phyloP scores from a whole-genome alignment of 2,797 vertebrate species.

The Oryzias dopingdopingensis region DNA sequence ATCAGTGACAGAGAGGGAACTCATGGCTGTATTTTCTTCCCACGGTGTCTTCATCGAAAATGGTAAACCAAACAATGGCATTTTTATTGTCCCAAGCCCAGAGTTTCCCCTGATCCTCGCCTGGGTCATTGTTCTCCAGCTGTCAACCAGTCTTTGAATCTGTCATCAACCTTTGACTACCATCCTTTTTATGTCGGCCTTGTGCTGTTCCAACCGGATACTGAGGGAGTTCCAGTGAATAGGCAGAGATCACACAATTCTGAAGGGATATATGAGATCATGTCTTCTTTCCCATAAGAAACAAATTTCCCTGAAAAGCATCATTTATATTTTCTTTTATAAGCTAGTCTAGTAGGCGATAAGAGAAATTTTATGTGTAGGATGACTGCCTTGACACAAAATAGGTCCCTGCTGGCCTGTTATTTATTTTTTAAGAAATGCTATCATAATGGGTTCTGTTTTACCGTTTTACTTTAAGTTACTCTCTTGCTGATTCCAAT shows the following conservation, averaged over 20 bases:
- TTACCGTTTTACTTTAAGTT: conserved; percentile 51
- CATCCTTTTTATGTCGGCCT: conserved; percentile 47
- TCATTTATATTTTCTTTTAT: conserved; percentile 22
- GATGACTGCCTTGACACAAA: conserved; percentile 30
- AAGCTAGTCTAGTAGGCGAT: conserved; percentile 18
- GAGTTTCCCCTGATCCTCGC: conserved; percentile 45
- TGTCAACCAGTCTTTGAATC: conserved; percentile 67
- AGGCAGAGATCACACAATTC: conserved; percentile 46
- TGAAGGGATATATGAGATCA: conserved; percentile 54
- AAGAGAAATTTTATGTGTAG: conserved; percentile 26
- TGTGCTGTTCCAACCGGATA: conserved; percentile 55
- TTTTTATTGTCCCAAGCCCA: conserved; percentile 40
- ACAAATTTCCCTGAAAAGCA: conserved; percentile 28
- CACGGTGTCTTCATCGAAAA: conserved; percentile 49
- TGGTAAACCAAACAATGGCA: conserved; percentile 69
- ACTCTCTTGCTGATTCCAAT: conserved; percentile 38
- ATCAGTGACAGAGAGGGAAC: conserved; percentile 26
- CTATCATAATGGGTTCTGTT: conserved; percentile 28
- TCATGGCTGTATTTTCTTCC: conserved; percentile 54
- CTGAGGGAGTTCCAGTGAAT: conserved; percentile 43
- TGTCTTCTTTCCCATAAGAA: conserved; percentile 43
- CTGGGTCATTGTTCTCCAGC: conserved; percentile 60
- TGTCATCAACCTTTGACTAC: conserved; percentile 57
- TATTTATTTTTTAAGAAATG: conserved; percentile 29
- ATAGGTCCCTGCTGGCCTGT: conserved; percentile 21